A percentile compares a stretch with the other conserved stretches of the same genome.
phyloP scores from a whole-genome alignment of 1,140 invertebrate species.

The Oncopodura yosiiana region DNA sequence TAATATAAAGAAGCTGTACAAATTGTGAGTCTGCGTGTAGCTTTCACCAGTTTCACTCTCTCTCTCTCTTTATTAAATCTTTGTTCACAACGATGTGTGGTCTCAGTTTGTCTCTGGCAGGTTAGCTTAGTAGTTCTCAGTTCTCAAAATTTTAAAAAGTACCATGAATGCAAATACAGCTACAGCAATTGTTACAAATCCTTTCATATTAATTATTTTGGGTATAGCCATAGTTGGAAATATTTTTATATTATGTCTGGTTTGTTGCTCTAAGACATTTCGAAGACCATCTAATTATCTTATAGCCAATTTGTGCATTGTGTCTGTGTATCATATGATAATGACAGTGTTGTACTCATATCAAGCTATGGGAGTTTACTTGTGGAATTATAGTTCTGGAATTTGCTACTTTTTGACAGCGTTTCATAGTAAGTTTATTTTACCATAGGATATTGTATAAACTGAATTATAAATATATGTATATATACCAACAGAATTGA shows the following conservation, averaged over 20 bases:
- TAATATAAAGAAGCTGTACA: too few species aligned
- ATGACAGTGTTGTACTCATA: slow-evolving; percentile 5
- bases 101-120: too few species aligned
- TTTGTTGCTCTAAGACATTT: slow-evolving; percentile 22
- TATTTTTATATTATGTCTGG: slow-evolving; percentile 12
- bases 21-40: too few species aligned
- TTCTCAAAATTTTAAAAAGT: neutral
- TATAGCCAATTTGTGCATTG: slow-evolving; percentile 24
- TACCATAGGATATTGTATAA: neutral
- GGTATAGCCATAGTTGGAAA: slow-evolving; percentile 6
- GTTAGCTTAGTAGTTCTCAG: too few species aligned
- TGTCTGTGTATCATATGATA: slow-evolving; percentile 17
- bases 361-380: neutral
- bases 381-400: slow-evolving; percentile 7
- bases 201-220: slow-evolving; percentile 3
- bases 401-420: slow-evolving; percentile 11
- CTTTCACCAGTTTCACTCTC: too few species aligned
- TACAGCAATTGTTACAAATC: slow-evolving; percentile 1
- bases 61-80: too few species aligned
- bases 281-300: slow-evolving; percentile 21
- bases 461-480: neutral
- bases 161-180: neutral
- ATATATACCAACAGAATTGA: slow-evolving; percentile 5
- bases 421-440: slow-evolving; percentile 1
- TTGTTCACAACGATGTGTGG: too few species aligned